Evolutionary conservation across 2,113 vertebrate genomes (phyloP).

Genomic region (Plotosus lineatus): DNA sequence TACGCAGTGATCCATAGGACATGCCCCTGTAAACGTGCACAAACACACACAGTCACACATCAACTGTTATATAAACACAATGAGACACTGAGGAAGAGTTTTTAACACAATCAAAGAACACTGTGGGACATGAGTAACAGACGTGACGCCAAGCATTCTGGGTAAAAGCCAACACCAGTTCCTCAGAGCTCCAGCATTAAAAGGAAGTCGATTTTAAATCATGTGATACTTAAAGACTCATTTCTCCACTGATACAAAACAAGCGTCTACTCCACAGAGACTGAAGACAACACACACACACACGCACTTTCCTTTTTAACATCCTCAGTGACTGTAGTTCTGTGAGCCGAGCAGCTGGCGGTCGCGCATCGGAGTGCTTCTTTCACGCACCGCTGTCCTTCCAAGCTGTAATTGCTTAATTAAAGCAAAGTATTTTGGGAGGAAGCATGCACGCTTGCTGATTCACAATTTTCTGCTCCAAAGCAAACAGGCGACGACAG

Average conservation of each 20-base stretch:
- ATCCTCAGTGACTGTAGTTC: not conserved
- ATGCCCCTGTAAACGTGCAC: not conserved
- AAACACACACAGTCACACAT: not conserved
- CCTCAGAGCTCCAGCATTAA: not conserved
- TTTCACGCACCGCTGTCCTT: conserved; percentile 24
- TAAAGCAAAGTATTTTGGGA: conserved; percentile 54
- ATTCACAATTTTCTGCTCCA: conserved; percentile 70
- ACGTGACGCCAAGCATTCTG: conserved; percentile 46
- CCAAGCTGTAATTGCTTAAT: conserved; percentile 52
- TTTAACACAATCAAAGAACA: conserved; percentile 18
- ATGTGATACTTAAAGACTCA: no score
- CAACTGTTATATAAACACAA: conserved; percentile 25
- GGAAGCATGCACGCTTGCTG: conserved; percentile 59
- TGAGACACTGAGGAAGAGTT: conserved; percentile 26
- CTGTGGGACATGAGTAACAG: conserved; percentile 23
- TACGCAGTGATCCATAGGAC: not conserved
- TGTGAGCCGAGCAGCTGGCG: not conserved
- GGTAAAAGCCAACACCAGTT: conserved; percentile 28
- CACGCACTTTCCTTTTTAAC: not conserved
- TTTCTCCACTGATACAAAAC: no score
- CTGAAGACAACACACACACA: not conserved
- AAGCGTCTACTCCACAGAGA: not conserved
- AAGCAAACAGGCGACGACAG: conserved; percentile 68
- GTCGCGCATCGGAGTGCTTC: conserved; percentile 18
- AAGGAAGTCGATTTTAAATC: no score